Evolutionary conservation across 1,140 invertebrate species (phyloP).

Genomic region (Neomicropteryx cornuta): DNA sequence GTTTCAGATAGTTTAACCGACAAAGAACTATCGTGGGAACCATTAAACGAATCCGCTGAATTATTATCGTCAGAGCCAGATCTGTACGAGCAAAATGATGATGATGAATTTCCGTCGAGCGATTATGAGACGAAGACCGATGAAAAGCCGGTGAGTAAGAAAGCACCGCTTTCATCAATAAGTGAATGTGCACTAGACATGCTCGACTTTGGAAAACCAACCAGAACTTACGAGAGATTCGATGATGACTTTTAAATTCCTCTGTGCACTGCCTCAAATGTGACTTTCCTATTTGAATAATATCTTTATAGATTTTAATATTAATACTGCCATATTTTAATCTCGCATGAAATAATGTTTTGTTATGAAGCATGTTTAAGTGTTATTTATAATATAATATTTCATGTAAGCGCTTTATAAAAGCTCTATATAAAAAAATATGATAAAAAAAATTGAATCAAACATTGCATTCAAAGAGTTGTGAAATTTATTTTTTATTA

Average conservation of each 20-base stretch:
- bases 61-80: conserved; percentile 38
- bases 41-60: conserved; percentile 38
- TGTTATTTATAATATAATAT: too few species aligned
- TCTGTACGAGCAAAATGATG: conserved; percentile 39
- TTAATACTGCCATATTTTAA: too few species aligned
- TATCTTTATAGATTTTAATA: too few species aligned
- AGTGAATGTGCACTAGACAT: conserved; percentile 26
- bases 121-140: conserved; percentile 28
- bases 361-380: too few species aligned
- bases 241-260: conserved; percentile 11
- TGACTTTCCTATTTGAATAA: too few species aligned
- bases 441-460: neutral
- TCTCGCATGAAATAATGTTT: too few species aligned
- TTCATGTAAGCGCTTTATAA: too few species aligned
- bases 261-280: too few species aligned
- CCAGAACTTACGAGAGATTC: conserved; percentile 8
- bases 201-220: conserved; percentile 15
- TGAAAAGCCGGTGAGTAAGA: conserved; percentile 27
- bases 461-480: neutral
- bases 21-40: conserved; percentile 38
- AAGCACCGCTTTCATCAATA: conserved; percentile 26
- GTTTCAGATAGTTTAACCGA: conserved; percentile 27
- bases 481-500: too few species aligned
- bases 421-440: too few species aligned
- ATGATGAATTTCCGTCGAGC: too few species aligned